These are phyloP conservation scores for Coboldia fuscipes DNA, from an alignment of 1,140 invertebrate genomes.

Conservation along the genomic window DNA sequence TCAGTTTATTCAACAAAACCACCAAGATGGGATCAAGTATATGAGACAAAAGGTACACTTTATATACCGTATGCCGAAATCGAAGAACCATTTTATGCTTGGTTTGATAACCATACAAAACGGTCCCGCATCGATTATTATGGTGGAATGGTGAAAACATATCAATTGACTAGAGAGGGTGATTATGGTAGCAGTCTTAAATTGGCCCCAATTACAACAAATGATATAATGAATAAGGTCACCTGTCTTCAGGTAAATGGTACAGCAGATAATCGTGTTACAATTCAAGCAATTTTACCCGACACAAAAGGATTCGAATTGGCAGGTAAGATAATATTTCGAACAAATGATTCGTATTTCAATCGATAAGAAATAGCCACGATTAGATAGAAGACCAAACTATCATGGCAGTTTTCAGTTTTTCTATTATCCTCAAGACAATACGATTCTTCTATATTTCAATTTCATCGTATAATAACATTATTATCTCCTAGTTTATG, in stretches of 20 bases:
- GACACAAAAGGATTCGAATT: conserved; percentile 51
- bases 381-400: too few relatives aligned
- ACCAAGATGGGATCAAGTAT: conserved; percentile 43
- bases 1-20: conserved; percentile 16
- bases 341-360: too few relatives aligned
- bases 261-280: conserved; percentile 31
- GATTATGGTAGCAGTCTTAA: conserved; percentile 56
- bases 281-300: conserved; percentile 60
- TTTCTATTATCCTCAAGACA: too few relatives aligned
- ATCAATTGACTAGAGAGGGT: conserved; percentile 43
- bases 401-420: too few relatives aligned
- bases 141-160: conserved; percentile 78
- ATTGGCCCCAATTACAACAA: conserved; percentile 69
- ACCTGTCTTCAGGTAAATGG: conserved; percentile 78
- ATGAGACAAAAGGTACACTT: conserved; percentile 50
- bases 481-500: neutral
- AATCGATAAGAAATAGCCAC: too few relatives aligned
- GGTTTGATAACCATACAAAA: conserved; percentile 50
- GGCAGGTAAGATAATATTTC: conserved; percentile 31
- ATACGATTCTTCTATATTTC: neutral
- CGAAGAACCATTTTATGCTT: conserved; percentile 69
- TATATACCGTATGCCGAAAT: conserved; percentile 88
- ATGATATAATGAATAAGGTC: conserved; percentile 39
- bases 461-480: conserved; percentile 1
- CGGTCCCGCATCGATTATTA: conserved; percentile 87